A percentile compares a stretch with the other conserved stretches of the same genome.
Conservation (phyloP, 2,113 vertebrate genomes). For the Bettongia penicillata region DNA sequence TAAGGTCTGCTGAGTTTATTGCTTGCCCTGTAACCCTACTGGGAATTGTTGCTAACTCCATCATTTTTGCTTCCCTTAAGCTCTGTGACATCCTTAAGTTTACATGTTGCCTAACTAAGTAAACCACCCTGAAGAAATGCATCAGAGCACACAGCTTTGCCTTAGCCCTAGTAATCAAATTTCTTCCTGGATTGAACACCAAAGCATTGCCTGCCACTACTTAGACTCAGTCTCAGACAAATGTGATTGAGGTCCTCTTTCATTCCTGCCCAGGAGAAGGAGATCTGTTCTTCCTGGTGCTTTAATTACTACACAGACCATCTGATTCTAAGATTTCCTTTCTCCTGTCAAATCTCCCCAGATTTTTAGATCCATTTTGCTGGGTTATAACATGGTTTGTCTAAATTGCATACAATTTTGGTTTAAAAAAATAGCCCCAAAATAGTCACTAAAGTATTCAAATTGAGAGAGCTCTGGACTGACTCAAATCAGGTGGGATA, state of each 20-base stretch:
- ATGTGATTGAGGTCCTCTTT: not conserved
- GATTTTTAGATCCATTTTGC: not conserved
- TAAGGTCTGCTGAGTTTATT: not conserved
- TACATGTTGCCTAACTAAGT: not conserved
- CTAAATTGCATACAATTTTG: not conserved
- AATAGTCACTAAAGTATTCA: constrained; percentile 37
- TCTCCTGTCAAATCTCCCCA: not conserved
- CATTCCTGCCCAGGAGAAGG: not conserved
- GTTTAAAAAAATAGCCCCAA: constrained; percentile 59
- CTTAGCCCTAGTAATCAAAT: not conserved
- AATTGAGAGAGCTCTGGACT: not conserved
- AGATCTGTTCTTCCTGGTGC: not conserved
- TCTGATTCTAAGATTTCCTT: not conserved
- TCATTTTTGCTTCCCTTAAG: not conserved
- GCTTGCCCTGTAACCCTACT: not conserved
- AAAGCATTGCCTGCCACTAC: not conserved
- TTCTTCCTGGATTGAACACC: not conserved
- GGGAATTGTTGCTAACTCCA: not conserved
- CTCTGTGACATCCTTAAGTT: not conserved
- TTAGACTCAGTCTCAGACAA: not conserved
- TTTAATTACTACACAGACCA: not conserved
- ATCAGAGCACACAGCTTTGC: not conserved
- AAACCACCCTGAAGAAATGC: not conserved
- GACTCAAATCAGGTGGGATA: not conserved
- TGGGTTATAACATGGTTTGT: constrained; percentile 9